A percentile compares a stretch with the other conserved stretches of the same genome.
phyloP scores from a whole-genome alignment of 2,113 vertebrate species.

The Condylura cristata region DNA sequence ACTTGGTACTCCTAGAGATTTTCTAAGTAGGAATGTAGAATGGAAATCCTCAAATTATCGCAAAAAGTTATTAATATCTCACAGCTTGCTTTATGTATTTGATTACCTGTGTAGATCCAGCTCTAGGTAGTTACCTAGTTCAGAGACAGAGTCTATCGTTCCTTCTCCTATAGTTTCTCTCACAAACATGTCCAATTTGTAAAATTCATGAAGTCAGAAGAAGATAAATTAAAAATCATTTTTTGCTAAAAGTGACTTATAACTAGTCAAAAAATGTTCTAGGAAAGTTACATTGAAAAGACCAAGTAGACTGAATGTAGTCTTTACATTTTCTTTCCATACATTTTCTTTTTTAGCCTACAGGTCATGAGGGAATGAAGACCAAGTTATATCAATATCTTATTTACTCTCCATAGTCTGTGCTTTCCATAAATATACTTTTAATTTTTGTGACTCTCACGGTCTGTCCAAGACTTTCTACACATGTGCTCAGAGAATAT shows the following conservation, averaged over 20 bases:
- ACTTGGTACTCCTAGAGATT: background rate
- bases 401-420: background rate
- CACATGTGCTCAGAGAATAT: background rate
- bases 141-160: background rate
- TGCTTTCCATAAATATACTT: background rate
- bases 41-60: background rate
- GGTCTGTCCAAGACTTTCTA: background rate
- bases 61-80: background rate
- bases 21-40: background rate
- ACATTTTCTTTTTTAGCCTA: conserved; percentile 8
- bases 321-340: conserved; percentile 11
- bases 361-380: background rate
- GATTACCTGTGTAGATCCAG: background rate
- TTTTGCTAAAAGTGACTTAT: conserved; percentile 8
- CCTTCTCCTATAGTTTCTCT: background rate
- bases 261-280: background rate
- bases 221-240: conserved; percentile 22
- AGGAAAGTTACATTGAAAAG: background rate
- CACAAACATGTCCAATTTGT: background rate
- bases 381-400: background rate
- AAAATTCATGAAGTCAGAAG: conserved; percentile 34
- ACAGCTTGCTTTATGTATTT: background rate
- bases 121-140: conserved; percentile 14
- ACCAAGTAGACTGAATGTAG: background rate
- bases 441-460: background rate